These are phyloP conservation scores for Acanthopagrus latus DNA, from an alignment of 2,797 vertebrate species.

Conservation along the genomic window DNA sequence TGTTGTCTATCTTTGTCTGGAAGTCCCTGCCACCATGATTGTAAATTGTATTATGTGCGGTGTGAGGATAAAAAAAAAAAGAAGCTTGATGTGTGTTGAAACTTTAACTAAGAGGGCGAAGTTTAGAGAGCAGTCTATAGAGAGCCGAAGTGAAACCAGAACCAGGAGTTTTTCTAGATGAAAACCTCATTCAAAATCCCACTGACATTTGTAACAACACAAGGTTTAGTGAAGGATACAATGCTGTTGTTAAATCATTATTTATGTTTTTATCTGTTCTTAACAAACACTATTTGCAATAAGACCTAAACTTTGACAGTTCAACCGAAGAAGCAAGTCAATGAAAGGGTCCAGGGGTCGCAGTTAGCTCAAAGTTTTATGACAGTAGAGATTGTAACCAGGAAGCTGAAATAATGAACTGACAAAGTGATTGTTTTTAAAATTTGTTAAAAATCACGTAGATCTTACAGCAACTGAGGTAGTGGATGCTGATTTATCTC, in stretches of 20 bases:
- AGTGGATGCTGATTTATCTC: too few relatives aligned
- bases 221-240: too few relatives aligned
- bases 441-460: not conserved
- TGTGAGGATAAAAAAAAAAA: not conserved
- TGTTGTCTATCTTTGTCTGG: too few relatives aligned
- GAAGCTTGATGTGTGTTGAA: not conserved
- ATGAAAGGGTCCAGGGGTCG: too few relatives aligned
- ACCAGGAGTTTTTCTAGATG: not conserved
- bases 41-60: not conserved
- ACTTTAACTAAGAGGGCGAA: not conserved
- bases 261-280: not conserved
- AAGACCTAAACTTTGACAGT: not conserved
- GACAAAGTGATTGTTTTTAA: not conserved
- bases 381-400: too few relatives aligned
- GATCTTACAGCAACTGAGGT: too few relatives aligned
- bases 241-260: not conserved
- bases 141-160: not conserved
- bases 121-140: not conserved
- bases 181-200: not conserved
- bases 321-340: not conserved
- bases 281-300: not conserved
- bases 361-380: too few relatives aligned
- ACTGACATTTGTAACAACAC: too few relatives aligned
- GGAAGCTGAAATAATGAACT: not conserved
- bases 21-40: too few relatives aligned